A percentile compares a stretch with the other conserved stretches of the same genome.
These are phyloP conservation scores for Nerophis ophidion DNA, from an alignment of 2,113 vertebrate species.

Conservation along the genomic window DNA sequence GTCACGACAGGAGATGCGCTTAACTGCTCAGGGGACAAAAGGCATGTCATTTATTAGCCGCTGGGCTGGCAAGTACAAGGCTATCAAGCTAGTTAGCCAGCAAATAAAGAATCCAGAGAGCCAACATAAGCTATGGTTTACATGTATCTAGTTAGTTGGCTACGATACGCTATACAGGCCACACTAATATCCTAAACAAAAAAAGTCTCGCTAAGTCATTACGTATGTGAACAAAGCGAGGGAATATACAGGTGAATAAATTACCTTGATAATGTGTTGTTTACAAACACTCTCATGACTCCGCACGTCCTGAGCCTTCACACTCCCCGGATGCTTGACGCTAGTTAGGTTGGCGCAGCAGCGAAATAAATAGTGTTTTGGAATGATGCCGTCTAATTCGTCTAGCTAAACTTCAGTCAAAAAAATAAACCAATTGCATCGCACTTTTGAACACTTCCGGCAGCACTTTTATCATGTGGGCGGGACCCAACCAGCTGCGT, in stretches of 20 bases:
- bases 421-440: neutral
- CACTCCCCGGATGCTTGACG: constrained; percentile 7
- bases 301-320: constrained; percentile 44
- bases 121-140: neutral
- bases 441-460: neutral
- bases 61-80: neutral
- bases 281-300: constrained; percentile 73
- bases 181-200: neutral
- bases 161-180: neutral
- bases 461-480: neutral
- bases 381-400: neutral
- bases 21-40: neutral
- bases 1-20: constrained; percentile 10
- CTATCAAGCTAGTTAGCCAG: neutral
- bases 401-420: neutral
- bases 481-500: constrained; percentile 34
- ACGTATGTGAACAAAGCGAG: neutral
- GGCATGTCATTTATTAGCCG: constrained; percentile 1
- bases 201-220: neutral
- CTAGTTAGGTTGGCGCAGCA: neutral
- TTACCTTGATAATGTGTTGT: constrained; percentile 32
- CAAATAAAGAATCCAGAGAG: too few species aligned
- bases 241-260: neutral
- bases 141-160: neutral
- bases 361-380: too few species aligned